Evolutionary conservation across 2,113 vertebrate species (phyloP).

Genomic region (Malaclemys terrapin): DNA sequence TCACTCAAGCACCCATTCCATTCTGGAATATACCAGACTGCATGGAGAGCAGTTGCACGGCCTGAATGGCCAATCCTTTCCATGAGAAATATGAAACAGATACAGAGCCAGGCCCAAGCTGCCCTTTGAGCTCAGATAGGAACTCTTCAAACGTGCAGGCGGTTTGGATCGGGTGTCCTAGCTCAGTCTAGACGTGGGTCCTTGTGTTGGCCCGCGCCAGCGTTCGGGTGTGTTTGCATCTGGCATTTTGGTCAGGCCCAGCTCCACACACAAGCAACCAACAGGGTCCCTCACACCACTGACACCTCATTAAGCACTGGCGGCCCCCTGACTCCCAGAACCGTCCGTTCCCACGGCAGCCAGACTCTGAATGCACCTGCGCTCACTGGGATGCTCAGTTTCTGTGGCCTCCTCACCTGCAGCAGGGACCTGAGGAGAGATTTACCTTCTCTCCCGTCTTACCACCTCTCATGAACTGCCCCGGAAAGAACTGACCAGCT

Average conservation of each 20-base stretch:
- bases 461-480: not conserved
- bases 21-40: not conserved
- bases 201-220: too few species aligned
- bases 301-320: too few species aligned
- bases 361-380: not conserved
- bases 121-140: too few species aligned
- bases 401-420: not conserved
- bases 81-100: not conserved
- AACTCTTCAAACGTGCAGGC: not conserved
- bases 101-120: not conserved
- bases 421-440: not conserved
- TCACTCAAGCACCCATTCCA: not conserved
- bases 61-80: too few species aligned
- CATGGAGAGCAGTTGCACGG: not conserved
- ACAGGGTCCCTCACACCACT: too few species aligned
- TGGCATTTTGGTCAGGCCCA: not conserved
- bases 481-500: too few species aligned
- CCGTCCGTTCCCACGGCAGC: not conserved
- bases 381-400: too few species aligned
- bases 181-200: not conserved
- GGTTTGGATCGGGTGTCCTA: not conserved
- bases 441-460: not conserved
- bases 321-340: not conserved
- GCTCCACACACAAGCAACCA: not conserved
- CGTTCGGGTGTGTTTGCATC: not conserved